phyloP scores from a whole-genome alignment of 2,888 invertebrate genomes.

The Cantharis rustica region DNA sequence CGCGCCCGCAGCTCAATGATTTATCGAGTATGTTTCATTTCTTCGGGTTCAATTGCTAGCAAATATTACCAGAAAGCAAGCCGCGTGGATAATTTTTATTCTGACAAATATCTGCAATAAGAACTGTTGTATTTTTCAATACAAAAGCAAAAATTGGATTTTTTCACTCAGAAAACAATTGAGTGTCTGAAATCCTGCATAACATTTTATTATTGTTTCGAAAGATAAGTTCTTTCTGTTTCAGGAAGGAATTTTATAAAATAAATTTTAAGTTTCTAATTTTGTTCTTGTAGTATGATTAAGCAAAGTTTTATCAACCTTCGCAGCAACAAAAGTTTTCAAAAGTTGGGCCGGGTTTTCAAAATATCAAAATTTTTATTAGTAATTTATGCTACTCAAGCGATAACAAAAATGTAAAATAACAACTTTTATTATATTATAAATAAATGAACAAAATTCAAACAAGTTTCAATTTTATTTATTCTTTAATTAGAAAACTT shows the following conservation, averaged over 20 bases:
- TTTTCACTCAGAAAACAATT: not conserved
- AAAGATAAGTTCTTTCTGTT: not conserved
- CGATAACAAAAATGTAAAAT: not conserved
- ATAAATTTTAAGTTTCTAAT: not conserved
- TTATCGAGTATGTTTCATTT: constrained; percentile 29
- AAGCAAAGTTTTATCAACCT: not conserved
- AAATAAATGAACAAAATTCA: too few relatives aligned
- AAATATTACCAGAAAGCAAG: constrained; percentile 7
- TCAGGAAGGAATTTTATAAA: not conserved
- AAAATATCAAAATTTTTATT: not conserved
- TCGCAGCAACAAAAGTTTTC: not conserved
- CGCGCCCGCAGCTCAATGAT: constrained; percentile 30
- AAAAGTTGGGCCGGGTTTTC: not conserved
- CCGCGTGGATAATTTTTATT: not conserved
- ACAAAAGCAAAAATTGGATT: not conserved
- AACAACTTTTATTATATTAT: not conserved
- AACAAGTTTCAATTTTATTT: too few relatives aligned
- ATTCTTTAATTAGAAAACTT: too few relatives aligned
- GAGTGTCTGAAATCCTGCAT: not conserved
- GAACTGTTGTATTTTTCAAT: not conserved
- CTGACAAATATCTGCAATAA: not conserved
- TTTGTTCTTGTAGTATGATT: not conserved
- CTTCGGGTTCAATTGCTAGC: constrained; percentile 18
- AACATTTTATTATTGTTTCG: not conserved
- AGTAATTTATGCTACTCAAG: not conserved